Percentiles rank a stretch among this genome's conserved stretches.
Conservation (phyloP, 2,797 vertebrate genomes). For the Tenualosa ilisha region DNA sequence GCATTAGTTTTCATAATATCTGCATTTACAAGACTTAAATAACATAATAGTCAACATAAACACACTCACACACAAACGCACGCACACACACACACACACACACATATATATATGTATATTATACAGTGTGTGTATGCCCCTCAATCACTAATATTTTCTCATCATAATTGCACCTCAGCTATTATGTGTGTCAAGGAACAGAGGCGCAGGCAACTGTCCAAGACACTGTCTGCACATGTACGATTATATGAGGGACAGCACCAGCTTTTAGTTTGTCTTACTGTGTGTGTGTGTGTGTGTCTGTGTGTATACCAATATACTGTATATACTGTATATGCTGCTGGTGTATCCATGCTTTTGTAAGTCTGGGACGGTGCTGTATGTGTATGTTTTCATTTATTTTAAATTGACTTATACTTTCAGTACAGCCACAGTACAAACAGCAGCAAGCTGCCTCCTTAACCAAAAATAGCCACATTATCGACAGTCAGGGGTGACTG, state of each 20-base stretch:
- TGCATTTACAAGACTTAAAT: not conserved
- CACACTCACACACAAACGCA: slow-evolving; percentile 18
- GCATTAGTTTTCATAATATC: no score
- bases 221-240: not conserved
- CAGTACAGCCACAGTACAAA: no score
- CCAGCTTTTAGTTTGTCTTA: not conserved
- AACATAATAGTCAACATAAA: slow-evolving; percentile 18
- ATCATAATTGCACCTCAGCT: not conserved
- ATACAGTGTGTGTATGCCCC: no score
- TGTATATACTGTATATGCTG: no score
- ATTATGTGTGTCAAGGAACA: not conserved
- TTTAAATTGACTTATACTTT: not conserved
- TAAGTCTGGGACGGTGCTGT: not conserved
- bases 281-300: slow-evolving; percentile 25
- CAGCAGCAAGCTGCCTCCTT: not conserved
- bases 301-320: not conserved
- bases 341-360: not conserved
- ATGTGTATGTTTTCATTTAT: slow-evolving; percentile 8
- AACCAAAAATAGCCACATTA: not conserved
- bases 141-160: not conserved
- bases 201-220: not conserved
- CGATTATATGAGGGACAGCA: not conserved
- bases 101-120: not conserved
- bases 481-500: not conserved
- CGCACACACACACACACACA: not conserved